A percentile compares a stretch with the other conserved stretches of the same genome.
phyloP scores from a whole-genome alignment of 2,797 vertebrate species.

The Phaenicophaeus curvirostris region DNA sequence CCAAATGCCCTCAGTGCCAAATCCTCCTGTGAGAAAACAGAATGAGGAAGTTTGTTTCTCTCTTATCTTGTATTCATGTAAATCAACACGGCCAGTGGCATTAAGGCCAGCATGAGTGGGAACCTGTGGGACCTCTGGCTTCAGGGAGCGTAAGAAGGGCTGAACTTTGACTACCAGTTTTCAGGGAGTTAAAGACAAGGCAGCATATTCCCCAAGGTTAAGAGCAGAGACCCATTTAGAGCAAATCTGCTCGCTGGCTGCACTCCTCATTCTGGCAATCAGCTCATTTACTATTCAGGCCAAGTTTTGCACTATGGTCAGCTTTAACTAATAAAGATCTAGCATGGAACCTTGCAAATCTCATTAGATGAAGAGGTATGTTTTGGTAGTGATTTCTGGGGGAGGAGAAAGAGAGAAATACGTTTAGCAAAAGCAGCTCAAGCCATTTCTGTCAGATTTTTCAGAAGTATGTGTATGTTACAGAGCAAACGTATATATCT shows the following conservation, averaged over 20 bases:
- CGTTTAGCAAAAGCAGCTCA: not conserved
- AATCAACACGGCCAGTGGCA: not conserved
- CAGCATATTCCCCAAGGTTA: not conserved
- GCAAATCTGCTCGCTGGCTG: constrained; percentile 47
- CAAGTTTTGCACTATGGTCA: constrained; percentile 42
- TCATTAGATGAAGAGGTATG: constrained; percentile 19
- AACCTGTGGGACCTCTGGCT: not conserved
- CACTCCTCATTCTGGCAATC: constrained; percentile 8
- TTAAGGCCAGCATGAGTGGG: not conserved
- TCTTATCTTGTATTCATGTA: not conserved
- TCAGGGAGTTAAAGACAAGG: constrained; percentile 23
- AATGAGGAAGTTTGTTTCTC: not conserved
- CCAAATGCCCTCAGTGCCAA: not conserved
- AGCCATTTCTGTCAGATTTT: not conserved
- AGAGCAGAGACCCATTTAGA: constrained; percentile 12
- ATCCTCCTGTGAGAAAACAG: not conserved
- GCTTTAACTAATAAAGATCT: constrained; percentile 48
- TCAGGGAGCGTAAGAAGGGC: not conserved
- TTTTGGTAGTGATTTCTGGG: not conserved
- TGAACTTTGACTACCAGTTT: not conserved
- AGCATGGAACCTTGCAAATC: constrained; percentile 39
- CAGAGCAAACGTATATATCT: not conserved
- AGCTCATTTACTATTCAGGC: not conserved
- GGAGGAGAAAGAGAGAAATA: not conserved
- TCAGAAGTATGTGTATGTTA: not conserved